Evolutionary conservation across 2,888 invertebrate genomes (phyloP), one percentile per base, ranked within the genome.

Genomic region (Odontomyia ornata): DNA sequence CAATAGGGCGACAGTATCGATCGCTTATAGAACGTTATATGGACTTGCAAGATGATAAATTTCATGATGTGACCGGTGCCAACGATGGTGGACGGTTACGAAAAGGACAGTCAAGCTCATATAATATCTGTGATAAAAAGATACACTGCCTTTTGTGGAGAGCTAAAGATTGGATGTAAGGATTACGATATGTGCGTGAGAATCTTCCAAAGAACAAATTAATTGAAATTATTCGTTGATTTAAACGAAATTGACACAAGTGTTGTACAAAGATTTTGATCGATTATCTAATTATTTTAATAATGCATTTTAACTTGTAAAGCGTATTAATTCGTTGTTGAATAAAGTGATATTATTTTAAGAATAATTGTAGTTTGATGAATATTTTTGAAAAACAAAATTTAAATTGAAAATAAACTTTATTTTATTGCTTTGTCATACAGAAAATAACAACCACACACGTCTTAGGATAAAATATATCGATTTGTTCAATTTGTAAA

Each of bases 1-100:
- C 95, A 0, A 91, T 96, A 79, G 96, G 96, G 0, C 90, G 91
- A 80, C 95, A 96, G 0, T 96, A 96, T 86, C 90, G 96, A 15
- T 95, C 93, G 80, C 88, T 97, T 18, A 89, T 91, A 77, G 88
- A 90, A 15, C 88, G 91, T 52, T 91, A 91, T 81, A 89, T 91
- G 46, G 90, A 91, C 82, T 88, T 87, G 23, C 67, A 77, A 52
- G 75, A 75, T 46, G 75, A 65, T 25, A 23, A 21, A 27, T 36
- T 13, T 64, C 13, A 62, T 21, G 73, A 73, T 23, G 23, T 36
- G 13, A 1, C 47, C 76, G 28, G 81, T 80, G 7, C 80, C 80
- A 43, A 72, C 65, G 1, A 82, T 82, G 23, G 81, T 84, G 21
- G 77, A 15, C 30, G 84, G 83, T 77, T 81, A 81, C 60, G 82